phyloP scores from a whole-genome alignment of 2,888 invertebrate species.

The Sthenelais limicola region DNA sequence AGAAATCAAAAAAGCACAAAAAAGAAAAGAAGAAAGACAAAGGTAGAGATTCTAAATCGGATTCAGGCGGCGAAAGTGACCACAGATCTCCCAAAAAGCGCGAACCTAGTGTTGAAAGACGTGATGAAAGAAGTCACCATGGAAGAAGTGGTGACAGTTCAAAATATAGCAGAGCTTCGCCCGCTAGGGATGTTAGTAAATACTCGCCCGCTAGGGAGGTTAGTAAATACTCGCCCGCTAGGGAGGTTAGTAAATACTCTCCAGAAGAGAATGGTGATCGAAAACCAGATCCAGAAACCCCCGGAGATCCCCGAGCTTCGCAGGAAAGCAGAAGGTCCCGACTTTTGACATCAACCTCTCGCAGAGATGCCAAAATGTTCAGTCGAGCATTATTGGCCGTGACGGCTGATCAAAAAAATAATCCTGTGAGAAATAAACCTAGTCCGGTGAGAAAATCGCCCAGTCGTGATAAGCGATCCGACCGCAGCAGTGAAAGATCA shows the following conservation, averaged over 20 bases:
- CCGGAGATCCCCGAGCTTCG: too few species aligned
- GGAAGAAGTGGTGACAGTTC: background rate
- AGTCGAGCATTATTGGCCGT: conserved; percentile 3
- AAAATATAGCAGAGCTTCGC: too few species aligned
- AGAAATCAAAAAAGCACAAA: background rate
- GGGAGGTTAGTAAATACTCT: background rate
- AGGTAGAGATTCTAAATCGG: background rate
- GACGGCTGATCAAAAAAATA: conserved; percentile 1
- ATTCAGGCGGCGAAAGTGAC: background rate
- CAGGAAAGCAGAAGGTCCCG: too few species aligned
- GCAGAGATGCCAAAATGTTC: background rate
- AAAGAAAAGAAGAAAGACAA: conserved; percentile 10
- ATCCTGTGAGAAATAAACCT: background rate
- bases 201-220: too few species aligned
- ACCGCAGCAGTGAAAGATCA: background rate
- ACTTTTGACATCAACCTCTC: background rate
- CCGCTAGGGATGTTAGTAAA: too few species aligned
- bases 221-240: too few species aligned
- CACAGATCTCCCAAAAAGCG: background rate
- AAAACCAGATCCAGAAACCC: too few species aligned
- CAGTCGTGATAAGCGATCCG: background rate
- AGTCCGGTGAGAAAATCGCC: background rate
- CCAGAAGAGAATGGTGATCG: too few species aligned
- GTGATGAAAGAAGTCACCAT: background rate
- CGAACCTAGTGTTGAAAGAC: background rate